Base-by-base conservation (phyloP, 1,140 invertebrate species). In the Thalassaphorura encarpata region DNA sequence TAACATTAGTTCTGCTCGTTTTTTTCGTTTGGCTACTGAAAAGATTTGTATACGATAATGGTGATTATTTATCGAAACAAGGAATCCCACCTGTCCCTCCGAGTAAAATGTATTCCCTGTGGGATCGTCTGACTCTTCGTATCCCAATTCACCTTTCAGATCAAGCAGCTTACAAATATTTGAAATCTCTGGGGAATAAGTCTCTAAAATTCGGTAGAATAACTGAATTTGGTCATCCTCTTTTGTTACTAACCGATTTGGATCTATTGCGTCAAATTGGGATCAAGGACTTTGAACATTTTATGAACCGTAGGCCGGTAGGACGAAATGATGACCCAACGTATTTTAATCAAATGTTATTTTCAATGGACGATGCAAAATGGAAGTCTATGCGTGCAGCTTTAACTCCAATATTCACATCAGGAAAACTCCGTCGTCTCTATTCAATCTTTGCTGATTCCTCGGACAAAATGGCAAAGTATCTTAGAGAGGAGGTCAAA, bases 321-420 rank as follows among this genome's bases (percentile, higher is more conserved):
- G 24, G 6, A 2, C 16, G 16, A 13, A n/a, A 27, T 8, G 40
- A 45, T 19, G 23, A n/a, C 13, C 27, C 47, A 26, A 29, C 56
- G 24, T 15, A 43, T 15, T 56, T 66, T 51, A 61, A 61, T 49
- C 59, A 66, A 54, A 66, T 67, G 60, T 50, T 67, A 11, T 55
- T 61, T 23, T 60, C 57, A 45, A 57, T 63, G 13, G 51, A 49
- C 19, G 66, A 64, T 1, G 8, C 43, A 4, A 50, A 64, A 39
- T 67, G 66, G 66, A 53, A 59, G n/a, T 29, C 49, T 1, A 40
- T 64, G 11, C 18, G 67, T n/a, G 24, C 50, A 0, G 45, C 59
- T 6, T 53, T 67, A 31, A 66, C 58, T 21, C 67, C 67, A 2
- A 58, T 64, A 19, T 67, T 68, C 49, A 67, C 65, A 0, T 48